phyloP scores from a whole-genome alignment of 2,797 vertebrate genomes.

The Pipistrellus pygmaeus region DNA sequence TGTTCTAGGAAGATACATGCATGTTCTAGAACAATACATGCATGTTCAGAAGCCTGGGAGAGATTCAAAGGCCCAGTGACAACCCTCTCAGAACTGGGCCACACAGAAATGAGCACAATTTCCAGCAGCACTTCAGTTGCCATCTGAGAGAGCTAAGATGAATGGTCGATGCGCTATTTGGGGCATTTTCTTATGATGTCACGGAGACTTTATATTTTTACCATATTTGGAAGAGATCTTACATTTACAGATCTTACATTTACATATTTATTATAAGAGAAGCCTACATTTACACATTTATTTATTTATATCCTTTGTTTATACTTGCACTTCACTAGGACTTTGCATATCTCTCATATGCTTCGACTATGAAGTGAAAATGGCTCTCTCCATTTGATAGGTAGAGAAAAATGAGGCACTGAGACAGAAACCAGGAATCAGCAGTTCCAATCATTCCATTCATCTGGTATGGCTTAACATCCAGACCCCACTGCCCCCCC shows the following conservation, averaged over 20 bases:
- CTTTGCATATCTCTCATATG: neutral
- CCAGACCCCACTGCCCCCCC: constrained; percentile 12
- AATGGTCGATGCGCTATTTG: neutral
- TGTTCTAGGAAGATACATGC: neutral
- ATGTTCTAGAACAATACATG: neutral
- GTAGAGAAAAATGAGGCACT: constrained; percentile 63
- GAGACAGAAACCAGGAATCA: neutral
- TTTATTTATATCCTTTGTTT: neutral
- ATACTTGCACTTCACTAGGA: neutral
- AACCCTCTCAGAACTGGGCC: neutral
- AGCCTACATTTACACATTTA: neutral
- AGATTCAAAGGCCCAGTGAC: neutral
- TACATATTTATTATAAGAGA: neutral
- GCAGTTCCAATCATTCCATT: neutral
- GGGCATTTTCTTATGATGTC: neutral
- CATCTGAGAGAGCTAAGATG: neutral
- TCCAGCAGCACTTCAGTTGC: neutral
- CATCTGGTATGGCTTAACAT: constrained; percentile 14
- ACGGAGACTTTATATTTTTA: neutral
- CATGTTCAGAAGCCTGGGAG: neutral
- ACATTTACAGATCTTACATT: neutral
- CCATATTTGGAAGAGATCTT: neutral
- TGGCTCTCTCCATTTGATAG: neutral
- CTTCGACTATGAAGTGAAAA: neutral
- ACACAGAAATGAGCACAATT: no score